Conservation (phyloP, 2,797 vertebrate genomes). For the Sardinella longiceps region DNA sequence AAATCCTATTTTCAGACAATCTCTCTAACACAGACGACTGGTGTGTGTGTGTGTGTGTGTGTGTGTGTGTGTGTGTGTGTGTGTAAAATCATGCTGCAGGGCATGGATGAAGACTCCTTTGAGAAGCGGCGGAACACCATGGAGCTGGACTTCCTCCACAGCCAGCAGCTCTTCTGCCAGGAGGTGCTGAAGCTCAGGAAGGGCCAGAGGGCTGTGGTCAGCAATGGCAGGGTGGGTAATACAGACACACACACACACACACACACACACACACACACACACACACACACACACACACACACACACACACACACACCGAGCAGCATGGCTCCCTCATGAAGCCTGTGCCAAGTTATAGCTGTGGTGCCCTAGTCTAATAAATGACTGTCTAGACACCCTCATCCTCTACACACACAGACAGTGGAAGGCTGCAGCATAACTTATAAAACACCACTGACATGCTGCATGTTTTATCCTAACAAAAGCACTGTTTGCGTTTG, state of each 20-base stretch:
- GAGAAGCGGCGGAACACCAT: constrained; percentile 96
- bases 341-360: neutral
- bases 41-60: constrained; percentile 6
- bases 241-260: too few species aligned
- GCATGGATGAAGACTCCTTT: constrained; percentile 85
- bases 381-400: neutral
- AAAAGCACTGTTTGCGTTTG: neutral
- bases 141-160: constrained; percentile 85
- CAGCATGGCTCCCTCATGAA: neutral
- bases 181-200: constrained; percentile 86
- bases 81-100: constrained; percentile 72
- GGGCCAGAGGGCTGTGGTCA: constrained; percentile 85
- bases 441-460: neutral
- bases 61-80: constrained; percentile 3
- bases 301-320: neutral
- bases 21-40: neutral
- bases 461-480: neutral
- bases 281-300: too few species aligned
- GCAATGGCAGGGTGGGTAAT: constrained; percentile 90
- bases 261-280: too few species aligned
- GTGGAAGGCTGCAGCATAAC: neutral
- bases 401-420: neutral
- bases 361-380: neutral
- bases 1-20: constrained; percentile 2
- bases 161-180: constrained; percentile 87